phyloP scores from a whole-genome alignment of 2,888 invertebrate genomes.

The Cepaea hortensis region DNA sequence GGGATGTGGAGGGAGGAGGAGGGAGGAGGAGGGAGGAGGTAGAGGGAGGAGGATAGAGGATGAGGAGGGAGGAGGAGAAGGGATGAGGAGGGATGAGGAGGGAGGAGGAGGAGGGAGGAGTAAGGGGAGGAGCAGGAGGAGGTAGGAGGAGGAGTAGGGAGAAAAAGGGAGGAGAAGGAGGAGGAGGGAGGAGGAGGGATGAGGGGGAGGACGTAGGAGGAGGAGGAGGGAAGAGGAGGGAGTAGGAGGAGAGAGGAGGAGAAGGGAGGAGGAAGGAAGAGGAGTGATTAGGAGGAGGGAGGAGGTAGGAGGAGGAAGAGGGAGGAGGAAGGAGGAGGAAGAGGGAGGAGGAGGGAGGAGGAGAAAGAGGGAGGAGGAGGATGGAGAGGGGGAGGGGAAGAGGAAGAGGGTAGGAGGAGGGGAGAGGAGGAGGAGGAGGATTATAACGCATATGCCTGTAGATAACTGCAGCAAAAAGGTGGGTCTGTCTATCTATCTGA shows the following conservation, averaged over 20 bases:
- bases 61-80: too few species aligned
- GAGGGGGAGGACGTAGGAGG: too few species aligned
- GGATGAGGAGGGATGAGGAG: not conserved
- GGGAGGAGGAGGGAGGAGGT: too few species aligned
- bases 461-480: too few species aligned
- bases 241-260: not conserved
- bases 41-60: too few species aligned
- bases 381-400: not conserved
- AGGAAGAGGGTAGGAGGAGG: not conserved
- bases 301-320: too few species aligned
- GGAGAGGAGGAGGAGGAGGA: not conserved
- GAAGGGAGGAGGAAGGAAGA: conserved; percentile 22
- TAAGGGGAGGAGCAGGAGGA: too few species aligned
- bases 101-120: not conserved
- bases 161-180: conserved; percentile 17
- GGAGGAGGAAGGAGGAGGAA: not conserved
- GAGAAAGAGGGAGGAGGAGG: not conserved
- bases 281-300: too few species aligned
- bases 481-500: too few species aligned
- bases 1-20: too few species aligned
- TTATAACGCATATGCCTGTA: too few species aligned
- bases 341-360: too few species aligned
- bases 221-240: not conserved
- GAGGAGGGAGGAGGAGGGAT: not conserved
- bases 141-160: not conserved